Evolutionary conservation across 2,113 vertebrate genomes (phyloP).

Genomic region (Ailurus styani): DNA sequence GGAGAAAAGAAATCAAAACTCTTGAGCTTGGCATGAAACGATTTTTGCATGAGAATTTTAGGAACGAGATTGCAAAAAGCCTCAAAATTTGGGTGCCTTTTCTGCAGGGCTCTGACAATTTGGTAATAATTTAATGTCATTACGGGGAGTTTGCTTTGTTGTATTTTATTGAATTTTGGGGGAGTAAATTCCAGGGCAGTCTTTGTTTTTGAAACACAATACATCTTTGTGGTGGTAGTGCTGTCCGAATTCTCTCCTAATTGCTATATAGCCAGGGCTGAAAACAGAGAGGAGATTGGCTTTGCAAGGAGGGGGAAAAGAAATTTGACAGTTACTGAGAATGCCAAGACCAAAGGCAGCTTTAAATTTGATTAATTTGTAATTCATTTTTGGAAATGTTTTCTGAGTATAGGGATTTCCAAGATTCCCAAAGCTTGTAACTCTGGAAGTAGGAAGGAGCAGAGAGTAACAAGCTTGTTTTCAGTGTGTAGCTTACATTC

Average conservation of each 20-base stretch:
- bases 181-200: not conserved
- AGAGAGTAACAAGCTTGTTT: not conserved
- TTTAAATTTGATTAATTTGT: not conserved
- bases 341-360: not conserved
- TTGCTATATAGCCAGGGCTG: not conserved
- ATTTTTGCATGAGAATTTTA: constrained; percentile 14
- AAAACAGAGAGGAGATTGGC: not conserved
- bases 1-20: constrained; percentile 52
- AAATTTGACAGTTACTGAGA: not conserved
- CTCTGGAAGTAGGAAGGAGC: not conserved
- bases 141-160: constrained; percentile 46
- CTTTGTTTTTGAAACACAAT: constrained; percentile 44
- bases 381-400: not conserved
- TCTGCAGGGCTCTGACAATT: constrained; percentile 31
- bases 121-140: constrained; percentile 29
- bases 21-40: constrained; percentile 23
- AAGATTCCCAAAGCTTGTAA: not conserved
- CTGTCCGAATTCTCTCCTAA: not conserved
- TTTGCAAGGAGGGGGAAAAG: not conserved
- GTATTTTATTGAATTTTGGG: constrained; percentile 5
- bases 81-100: constrained; percentile 17
- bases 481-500: not conserved
- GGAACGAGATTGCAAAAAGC: constrained; percentile 37
- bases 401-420: not conserved
- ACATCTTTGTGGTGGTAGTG: not conserved